Conservation (phyloP, 2,113 vertebrate species). For the Onychorhynchus coronatus region DNA sequence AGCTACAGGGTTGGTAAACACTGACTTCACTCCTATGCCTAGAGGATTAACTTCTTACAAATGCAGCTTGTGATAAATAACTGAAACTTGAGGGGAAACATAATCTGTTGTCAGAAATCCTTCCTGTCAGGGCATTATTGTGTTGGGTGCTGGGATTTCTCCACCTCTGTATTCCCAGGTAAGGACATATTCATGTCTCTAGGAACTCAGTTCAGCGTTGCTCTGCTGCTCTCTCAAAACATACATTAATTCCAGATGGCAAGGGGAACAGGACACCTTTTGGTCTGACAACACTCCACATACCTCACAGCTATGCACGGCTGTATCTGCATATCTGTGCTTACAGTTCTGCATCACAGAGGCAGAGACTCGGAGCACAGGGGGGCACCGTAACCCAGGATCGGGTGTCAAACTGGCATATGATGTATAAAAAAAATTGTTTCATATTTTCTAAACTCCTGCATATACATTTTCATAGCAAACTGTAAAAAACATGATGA, state of each 20-base stretch:
- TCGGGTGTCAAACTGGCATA: background rate
- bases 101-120: background rate
- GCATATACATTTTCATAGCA: background rate
- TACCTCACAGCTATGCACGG: background rate
- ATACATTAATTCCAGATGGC: background rate
- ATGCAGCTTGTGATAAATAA: background rate
- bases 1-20: background rate
- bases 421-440: background rate
- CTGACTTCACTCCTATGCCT: background rate
- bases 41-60: background rate
- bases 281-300: background rate
- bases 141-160: background rate
- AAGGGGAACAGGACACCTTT: background rate
- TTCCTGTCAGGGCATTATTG: background rate
- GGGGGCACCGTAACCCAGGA: background rate
- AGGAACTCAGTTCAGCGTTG: background rate
- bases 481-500: background rate
- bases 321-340: background rate
- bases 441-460: background rate
- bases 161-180: background rate
- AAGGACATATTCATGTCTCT: background rate
- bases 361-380: rapidly evolving
- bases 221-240: background rate
- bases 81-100: background rate
- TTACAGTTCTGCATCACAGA: background rate